Evolutionary conservation across 2,888 invertebrate genomes (phyloP), one percentile per base, ranked within the genome.

Genomic region (Iselma pallidipennis): DNA sequence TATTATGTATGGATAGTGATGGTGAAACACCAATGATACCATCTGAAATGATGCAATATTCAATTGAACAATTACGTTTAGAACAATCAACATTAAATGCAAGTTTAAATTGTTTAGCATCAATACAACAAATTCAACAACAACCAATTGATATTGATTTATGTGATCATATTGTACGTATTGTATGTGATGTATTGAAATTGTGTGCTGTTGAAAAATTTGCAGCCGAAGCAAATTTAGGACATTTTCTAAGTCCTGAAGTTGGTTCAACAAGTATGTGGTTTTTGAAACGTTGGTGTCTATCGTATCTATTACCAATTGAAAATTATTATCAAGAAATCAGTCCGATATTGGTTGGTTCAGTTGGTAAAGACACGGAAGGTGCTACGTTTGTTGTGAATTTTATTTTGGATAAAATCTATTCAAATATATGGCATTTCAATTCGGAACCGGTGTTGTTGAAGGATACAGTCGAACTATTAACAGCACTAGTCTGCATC

Each of bases 221-320:
- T 63, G 87, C 89, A 1, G 82, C 90, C 21, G 87, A 89, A 61
- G 89, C 89, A 0, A 89, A 89, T 59, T 82, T 91, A 63, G 82
- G 84, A 0, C 84, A 85, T 66, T 83, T 88, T 65, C 85, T 94
- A 70, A 94, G 94, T 77, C 94, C 94, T 0, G 92, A 93, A 79
- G 86, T 94, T 1, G 89, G 89, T 1, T 88, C 88, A 48, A 90
- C 90, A 0, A 83, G 90, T 49, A 88, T 91, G 69, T 94, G 93
- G 92, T 89, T 92, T 73, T 82, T 95, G 49, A 87, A 88, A 71
- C 86, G 90, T 69, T 94, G 92, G 91, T 87, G 90, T 51, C 83
- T 88, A 67, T 87, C 88, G 1, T 95, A 92, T 76, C 81, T 94
- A 61, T 82, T 90, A 73, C 87, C 88, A 12, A 83, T 84, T 63